Evolutionary conservation across 2,797 vertebrate genomes (phyloP), one percentile per base, ranked within the genome.

Genomic region (Cynopterus sphinx): DNA sequence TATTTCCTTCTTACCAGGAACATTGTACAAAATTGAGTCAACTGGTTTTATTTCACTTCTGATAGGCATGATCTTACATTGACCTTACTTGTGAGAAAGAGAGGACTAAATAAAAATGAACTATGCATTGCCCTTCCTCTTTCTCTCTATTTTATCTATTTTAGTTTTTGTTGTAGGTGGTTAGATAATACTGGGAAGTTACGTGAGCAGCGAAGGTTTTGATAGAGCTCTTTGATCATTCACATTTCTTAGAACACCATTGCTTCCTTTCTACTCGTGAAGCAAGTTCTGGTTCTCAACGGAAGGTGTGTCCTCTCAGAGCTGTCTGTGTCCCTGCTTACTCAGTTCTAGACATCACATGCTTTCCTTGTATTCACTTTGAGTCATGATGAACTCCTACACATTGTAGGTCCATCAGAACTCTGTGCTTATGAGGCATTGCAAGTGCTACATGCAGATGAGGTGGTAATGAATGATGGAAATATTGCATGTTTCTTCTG

Each of bases 1-100:
- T 26, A 46, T 90, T 92, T 84, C 53, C 87, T 53, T 87, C 22
- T 94, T 87, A 68, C 12, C 16, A 51, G 49, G 88, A 92, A 90
- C 36, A 61, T 12, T 19, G 59, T 61, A 63, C 36, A 88, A 70
- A 71, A 39, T 28, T 61, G 46, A 67, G 22, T 75, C n/a, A 19
- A 28, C 0, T 33, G 1, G 61, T 73, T 84, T 84, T 43, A n/a
- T 46, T 79, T 87, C 9, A 51, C 21, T 51, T 46, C 51, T 51
- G 4, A 22, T 10, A 73, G n/a, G 43, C 31, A 73, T 8, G 36
- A 6, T 85, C 17, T 81, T 77, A 53, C 26, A 15, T 87, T 57
- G 16, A 43, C 24, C 9, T 87, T 28, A 39, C 21, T 95, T 75
- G 17, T 9, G 21, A 87, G 33, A 17, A 71, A 91, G 31, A 6